Evolutionary conservation across 2,113 vertebrate genomes (phyloP).

Genomic region (Pituophis catenifer): DNA sequence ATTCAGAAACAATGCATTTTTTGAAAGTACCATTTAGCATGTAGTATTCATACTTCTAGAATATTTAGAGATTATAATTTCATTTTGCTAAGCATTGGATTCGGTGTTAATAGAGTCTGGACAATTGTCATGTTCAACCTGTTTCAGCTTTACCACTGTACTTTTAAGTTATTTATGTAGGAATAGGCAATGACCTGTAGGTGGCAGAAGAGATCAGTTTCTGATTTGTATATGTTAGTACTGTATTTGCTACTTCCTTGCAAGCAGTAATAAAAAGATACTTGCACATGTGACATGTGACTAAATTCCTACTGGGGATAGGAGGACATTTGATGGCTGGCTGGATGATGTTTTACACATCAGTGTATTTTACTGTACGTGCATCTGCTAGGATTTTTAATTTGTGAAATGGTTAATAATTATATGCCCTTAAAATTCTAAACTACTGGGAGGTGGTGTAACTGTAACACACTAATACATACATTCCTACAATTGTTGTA

Average conservation of each 20-base stretch:
- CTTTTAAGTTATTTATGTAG: not conserved
- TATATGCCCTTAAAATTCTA: not conserved
- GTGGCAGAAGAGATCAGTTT: slow-evolving; percentile 2
- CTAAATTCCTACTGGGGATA: not conserved
- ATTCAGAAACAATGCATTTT: not conserved
- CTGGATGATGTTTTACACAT: not conserved
- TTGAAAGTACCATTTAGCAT: not conserved
- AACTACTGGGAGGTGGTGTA: not conserved
- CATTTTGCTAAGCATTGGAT: not conserved
- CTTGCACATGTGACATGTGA: not conserved
- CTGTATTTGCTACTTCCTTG: not conserved
- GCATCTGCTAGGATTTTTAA: not conserved
- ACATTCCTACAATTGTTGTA: not conserved
- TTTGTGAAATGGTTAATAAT: not conserved
- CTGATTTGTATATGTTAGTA: not conserved
- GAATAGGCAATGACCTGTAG: not conserved
- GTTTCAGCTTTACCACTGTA: not conserved
- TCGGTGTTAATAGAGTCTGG: not conserved
- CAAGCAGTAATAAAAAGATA: not conserved
- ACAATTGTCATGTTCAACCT: not conserved
- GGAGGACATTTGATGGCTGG: not conserved
- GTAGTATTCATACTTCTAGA: not conserved
- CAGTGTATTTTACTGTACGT: not conserved
- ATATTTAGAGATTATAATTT: not conserved
- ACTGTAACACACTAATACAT: not conserved